phyloP scores from a whole-genome alignment of 2,888 invertebrate species.

The Zonitis immaculata region DNA sequence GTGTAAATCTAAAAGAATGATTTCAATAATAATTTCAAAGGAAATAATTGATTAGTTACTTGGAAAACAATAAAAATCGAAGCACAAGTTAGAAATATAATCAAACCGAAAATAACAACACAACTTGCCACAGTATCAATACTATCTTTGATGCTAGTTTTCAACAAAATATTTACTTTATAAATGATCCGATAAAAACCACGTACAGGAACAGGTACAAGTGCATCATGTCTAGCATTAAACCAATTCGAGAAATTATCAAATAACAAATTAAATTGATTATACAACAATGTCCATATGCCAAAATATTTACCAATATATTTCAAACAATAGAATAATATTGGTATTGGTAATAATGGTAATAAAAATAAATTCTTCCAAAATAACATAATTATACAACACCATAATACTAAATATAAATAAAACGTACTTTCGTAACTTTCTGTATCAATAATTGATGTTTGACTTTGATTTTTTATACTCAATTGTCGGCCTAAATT shows the following conservation, averaged over 20 bases:
- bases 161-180: conserved; percentile 59
- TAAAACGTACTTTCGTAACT: conserved; percentile 64
- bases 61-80: conserved; percentile 80
- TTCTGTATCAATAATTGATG: conserved; percentile 39
- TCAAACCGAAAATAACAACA: conserved; percentile 79
- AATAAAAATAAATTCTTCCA: conserved; percentile 84
- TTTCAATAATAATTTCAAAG: conserved; percentile 14
- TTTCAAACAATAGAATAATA: conserved; percentile 65
- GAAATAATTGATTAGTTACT: too few species aligned
- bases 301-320: conserved; percentile 53
- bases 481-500: conserved; percentile 24
- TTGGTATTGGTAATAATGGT: conserved; percentile 70
- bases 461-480: conserved; percentile 24
- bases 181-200: conserved; percentile 69
- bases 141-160: conserved; percentile 64
- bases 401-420: conserved; percentile 74
- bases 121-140: conserved; percentile 84
- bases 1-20: conserved; percentile 73
- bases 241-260: conserved; percentile 55
- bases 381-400: conserved; percentile 75
- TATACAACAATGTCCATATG: conserved; percentile 51
- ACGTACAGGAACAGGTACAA: conserved; percentile 71
- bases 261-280: conserved; percentile 33
- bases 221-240: conserved; percentile 60
- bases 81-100: conserved; percentile 72